Base-by-base conservation (phyloP, 1,140 invertebrate species). In the Ceratina calcarata region DNA sequence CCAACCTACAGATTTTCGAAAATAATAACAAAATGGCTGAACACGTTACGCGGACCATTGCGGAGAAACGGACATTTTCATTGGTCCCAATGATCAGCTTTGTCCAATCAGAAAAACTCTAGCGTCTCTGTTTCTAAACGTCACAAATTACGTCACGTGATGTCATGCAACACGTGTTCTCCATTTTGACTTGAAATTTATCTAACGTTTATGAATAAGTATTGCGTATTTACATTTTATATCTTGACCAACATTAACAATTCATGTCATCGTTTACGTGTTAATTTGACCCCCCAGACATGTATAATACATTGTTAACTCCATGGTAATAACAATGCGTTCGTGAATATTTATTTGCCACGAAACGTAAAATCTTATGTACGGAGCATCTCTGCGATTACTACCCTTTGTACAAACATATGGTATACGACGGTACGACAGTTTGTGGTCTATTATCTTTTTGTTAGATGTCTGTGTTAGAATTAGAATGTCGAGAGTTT, bases 21-120 rank as follows among this genome's bases (percentile, higher is more conserved):
- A 91, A 91, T 91, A 91, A 91, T 91, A 91, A 90, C 87, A 91
- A 91, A 87, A 91, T 91, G 90, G 90, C 89, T 82, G 89, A 82
- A 73, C 80, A 83, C 81, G 86, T 84, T 90, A 83, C 86, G 78
- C 84, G 84, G 76, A 87, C 86, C 84, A 91, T 88, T 89, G 87
- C 83, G 77, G 84, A 91, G 88, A 87, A 86, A 90, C 86, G 72
- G 69, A 61, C 15, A 16, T 27, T 62, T 20, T 65, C 61, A 91
- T 91, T 91, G 90, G 91, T 32, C 10, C 27, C 6, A 32, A 45
- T 12, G 12, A 16, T 12, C 12, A 27, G 22, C 61, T 37, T 67
- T 61, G 45, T 24, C 90, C 88, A 91, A 91, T 91, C 80, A 20
- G 18, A 20, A 64, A 22, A 2, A 55, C 62, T 81, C 80, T 86